Evolutionary conservation across 2,888 invertebrate genomes (phyloP), one percentile per base, ranked within the genome.

Genomic region (Lissonota sp.): DNA sequence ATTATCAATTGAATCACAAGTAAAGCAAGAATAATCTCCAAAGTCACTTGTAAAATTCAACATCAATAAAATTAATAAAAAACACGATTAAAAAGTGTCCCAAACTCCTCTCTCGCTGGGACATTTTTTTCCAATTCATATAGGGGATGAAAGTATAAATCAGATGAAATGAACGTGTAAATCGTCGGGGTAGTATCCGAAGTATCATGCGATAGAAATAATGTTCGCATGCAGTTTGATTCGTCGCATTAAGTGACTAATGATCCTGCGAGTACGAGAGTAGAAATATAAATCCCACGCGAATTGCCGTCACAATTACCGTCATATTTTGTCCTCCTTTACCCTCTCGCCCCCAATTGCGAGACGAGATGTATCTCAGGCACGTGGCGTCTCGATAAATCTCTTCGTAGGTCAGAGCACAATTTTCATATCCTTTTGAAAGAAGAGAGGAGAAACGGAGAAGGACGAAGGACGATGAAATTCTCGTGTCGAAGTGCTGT

Each of bases 401-500:
- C 86, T 85, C 82, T 79, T 75, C 80, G 80, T 76, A 84, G 83
- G 84, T 84, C 72, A 62, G 75, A 58, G 70, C 26, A 26, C 26
- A 26, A 26, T 26, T 26, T 26, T 26, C 26, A 26, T 26, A 26
- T 26, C 26, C 26, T 26, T 26, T 26, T 26, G 26, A 76, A 16
- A 57, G 53, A 40, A 40, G 74, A 40, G 74, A 55, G 76, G 64
- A 75, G 80, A 78, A 75, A 63, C 77, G 80, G 82, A 80, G 58
- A 77, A 78, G 86, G 73, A 57, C 63, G 63, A 74, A 77, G 69
- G 78, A 73, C 58, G 79, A 62, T 80, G 79, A 79, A 84, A 84
- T 85, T 71, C 75, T 82, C 84, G 85, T 84, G 88, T 89, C 88
- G 88, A 84, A 87, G 86, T 86, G 83, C 88, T 91, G 92, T 91